Percentiles rank a stretch among this genome's conserved stretches.
Evolutionary conservation across 2,888 invertebrate genomes (phyloP).

Genomic region (Eledona agricola): DNA sequence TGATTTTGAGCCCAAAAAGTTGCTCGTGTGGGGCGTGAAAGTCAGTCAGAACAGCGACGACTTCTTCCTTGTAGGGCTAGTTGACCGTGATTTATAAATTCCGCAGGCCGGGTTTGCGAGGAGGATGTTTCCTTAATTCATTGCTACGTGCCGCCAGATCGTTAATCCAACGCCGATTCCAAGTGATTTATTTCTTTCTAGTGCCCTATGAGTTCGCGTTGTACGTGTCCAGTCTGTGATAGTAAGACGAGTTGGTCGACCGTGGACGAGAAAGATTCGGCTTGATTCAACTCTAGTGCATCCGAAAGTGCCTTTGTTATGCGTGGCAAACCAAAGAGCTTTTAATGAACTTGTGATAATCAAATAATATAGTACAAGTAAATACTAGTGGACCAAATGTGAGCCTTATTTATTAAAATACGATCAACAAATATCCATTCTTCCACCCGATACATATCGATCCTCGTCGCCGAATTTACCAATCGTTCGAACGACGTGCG

Average conservation of each 20-base stretch:
- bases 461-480: conserved; percentile 34
- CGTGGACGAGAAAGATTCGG: conserved; percentile 1
- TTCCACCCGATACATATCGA: conserved; percentile 39
- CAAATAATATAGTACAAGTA: conserved; percentile 43
- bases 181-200: conserved; percentile 36
- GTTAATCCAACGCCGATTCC: conserved; percentile 19
- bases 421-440: conserved; percentile 7
- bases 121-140: conserved; percentile 34
- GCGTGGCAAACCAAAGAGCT: conserved; percentile 32
- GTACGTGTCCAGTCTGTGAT: conserved; percentile 43
- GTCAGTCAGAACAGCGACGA: conserved; percentile 10
- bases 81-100: conserved; percentile 26
- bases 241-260: conserved; percentile 28
- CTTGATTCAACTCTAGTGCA: conserved; percentile 19
- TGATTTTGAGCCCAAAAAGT: too few species aligned
- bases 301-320: conserved; percentile 25
- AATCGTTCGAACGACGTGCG: conserved; percentile 24
- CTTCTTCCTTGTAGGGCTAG: conserved; percentile 16
- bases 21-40: conserved; percentile 20
- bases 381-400: conserved; percentile 43
- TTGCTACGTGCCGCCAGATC: conserved; percentile 27
- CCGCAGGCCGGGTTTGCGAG: conserved; percentile 12
- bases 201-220: conserved; percentile 28
- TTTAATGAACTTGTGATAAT: conserved; percentile 40
- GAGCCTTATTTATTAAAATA: conserved; percentile 42